These are phyloP conservation scores for Gymnarchus niloticus DNA, from an alignment of 2,113 vertebrate species.

Conservation along the genomic window DNA sequence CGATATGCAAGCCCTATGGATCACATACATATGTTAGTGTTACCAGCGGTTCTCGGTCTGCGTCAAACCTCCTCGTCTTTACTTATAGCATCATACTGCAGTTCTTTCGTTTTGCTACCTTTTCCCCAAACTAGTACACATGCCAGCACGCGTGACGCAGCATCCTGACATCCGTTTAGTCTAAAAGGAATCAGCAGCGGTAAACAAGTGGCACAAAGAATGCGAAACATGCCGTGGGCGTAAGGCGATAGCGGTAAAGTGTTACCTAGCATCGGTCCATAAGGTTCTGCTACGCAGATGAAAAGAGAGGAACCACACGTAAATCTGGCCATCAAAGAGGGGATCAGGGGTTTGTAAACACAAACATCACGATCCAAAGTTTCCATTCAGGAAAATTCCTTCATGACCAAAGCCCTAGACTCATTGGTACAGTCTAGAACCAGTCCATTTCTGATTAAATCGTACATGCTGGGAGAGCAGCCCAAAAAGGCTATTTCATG, in stretches of 20 bases:
- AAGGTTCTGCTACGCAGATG: neutral
- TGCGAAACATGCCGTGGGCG: neutral
- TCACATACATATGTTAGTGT: neutral
- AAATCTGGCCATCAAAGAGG: constrained; percentile 3
- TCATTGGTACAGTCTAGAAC: neutral
- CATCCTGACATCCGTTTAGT: neutral
- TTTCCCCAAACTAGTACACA: neutral
- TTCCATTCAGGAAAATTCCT: neutral
- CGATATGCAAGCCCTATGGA: neutral
- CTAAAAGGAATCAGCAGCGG: neutral
- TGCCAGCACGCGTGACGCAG: neutral
- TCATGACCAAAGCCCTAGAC: neutral
- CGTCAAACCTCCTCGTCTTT: neutral
- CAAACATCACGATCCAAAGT: neutral
- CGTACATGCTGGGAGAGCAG: neutral
- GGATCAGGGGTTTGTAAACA: neutral
- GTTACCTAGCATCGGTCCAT: neutral
- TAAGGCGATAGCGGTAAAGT: neutral
- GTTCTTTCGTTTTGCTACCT: neutral
- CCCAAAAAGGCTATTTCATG: neutral
- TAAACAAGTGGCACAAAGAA: neutral
- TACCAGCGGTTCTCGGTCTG: neutral
- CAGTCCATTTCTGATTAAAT: neutral
- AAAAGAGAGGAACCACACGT: neutral
- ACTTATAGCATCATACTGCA: neutral